Conservation (phyloP, 2,113 vertebrate species). For the Gallinago media region DNA sequence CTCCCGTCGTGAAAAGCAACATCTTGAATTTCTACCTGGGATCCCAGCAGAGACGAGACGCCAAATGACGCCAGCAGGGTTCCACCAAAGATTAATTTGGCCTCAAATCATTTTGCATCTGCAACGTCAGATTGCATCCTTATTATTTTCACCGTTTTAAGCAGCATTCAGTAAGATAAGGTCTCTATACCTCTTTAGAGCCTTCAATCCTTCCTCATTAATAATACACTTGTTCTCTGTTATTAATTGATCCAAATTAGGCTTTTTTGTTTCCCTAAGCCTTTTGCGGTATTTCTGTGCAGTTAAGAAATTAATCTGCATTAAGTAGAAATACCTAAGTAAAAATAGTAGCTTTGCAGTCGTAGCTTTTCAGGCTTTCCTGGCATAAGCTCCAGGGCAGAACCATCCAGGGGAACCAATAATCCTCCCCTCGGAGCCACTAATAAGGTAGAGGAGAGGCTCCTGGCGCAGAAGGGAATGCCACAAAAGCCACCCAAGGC, state of each 20-base stretch:
- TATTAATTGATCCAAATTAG: constrained; percentile 28
- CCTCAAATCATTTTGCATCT: neutral
- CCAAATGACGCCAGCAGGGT: neutral
- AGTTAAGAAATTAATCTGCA: constrained; percentile 15
- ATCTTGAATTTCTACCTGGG: neutral
- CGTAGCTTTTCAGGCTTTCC: neutral
- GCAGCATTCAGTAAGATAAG: neutral
- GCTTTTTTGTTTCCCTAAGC: constrained; percentile 20
- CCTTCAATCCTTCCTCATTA: neutral
- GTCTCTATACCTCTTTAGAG: neutral
- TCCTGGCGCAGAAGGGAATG: fast-evolving
- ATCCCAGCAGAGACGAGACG: neutral
- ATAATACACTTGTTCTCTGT: neutral
- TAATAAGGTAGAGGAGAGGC: neutral
- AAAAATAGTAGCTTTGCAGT: neutral
- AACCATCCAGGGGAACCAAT: neutral
- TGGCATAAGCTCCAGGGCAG: neutral
- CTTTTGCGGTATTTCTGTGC: constrained; percentile 25
- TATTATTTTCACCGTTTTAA: neutral
- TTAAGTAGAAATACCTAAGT: neutral
- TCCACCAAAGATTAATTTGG: neutral
- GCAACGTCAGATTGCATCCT: neutral
- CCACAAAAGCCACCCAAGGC: neutral
- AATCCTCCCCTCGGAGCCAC: neutral
- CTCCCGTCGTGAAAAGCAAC: neutral